Evolutionary conservation across 2,888 invertebrate species (phyloP), one percentile per base, ranked within the genome.

Genomic region (Metacarcinus magister): DNA sequence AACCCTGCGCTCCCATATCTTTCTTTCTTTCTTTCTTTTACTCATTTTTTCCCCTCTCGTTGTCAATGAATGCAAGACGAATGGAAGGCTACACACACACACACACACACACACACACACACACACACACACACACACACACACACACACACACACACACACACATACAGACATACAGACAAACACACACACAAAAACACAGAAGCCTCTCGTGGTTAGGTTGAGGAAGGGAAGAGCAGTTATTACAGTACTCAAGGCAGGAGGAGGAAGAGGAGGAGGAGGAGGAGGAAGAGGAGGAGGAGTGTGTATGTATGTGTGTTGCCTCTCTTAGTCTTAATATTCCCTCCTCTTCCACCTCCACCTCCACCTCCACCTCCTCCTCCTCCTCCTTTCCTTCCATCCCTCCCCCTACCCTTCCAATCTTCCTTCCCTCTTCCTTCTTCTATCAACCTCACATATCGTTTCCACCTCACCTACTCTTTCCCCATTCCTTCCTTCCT

Each of bases 121-220:
- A 75, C 75, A 75, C 75, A 75, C 75, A 75, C 75, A 75, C 75
- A 75, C 75, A 75, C 75, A 75, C 75, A 75, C 67, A 67, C 67
- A 82, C 82, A 82, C 82, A 82, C 82, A 54, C 54, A 54, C 10
- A 16, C 54, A 54, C 54, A 75, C n/a, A 75, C n/a, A n/a, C 75
- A 75, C 75, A 75, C 75, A 75, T n/a, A 75, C 75, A 75, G n/a
- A 75, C 75, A 75, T n/a, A 75, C 75, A 75, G n/a, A 75, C 75
- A 75, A n/a, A 75, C 67, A 67, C 67, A 82, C 82, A 82, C 82
- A 82, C 82, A 82, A 32, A 82, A 32, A 82, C 82, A 82, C 32
- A 32, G 32, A 82, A 82, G 82, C 82, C 82, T 82, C 82, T 82
- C 82, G 82, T 67, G 32, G 82, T 82, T 28, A 46, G 44, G 44